Evolutionary conservation across 1,140 invertebrate genomes (phyloP).

Genomic region (Cotesia typhae): DNA sequence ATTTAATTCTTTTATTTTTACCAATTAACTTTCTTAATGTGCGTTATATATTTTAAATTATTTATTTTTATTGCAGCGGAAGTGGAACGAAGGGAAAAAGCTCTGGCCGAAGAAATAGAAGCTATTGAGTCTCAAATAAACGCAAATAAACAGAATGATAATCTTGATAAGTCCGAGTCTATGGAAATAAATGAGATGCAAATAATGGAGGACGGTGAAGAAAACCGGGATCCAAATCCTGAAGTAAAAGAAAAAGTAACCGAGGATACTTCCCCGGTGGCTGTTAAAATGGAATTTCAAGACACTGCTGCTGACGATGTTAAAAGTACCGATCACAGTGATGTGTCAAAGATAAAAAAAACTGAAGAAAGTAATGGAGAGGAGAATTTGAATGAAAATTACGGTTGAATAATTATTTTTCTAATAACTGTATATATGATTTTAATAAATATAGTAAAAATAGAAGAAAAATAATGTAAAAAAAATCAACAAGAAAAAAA

Average conservation of each 20-base stretch:
- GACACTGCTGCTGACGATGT: too few relatives aligned
- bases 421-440: too few relatives aligned
- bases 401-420: too few relatives aligned
- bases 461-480: too few relatives aligned
- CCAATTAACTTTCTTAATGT: slow-evolving; percentile 1
- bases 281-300: too few relatives aligned
- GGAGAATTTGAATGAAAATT: too few relatives aligned
- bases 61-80: slow-evolving; percentile 49
- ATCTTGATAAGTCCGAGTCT: slow-evolving; percentile 42
- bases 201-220: slow-evolving; percentile 53
- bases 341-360: too few relatives aligned
- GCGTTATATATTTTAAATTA: slow-evolving; percentile 25
- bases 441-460: too few relatives aligned
- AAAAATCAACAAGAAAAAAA: too few relatives aligned
- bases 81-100: slow-evolving; percentile 65
- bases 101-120: slow-evolving; percentile 63
- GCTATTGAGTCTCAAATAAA: slow-evolving; percentile 58
- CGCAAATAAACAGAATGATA: slow-evolving; percentile 53
- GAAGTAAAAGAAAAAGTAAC: slow-evolving; percentile 50
- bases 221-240: slow-evolving; percentile 63
- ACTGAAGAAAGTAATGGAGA: too few relatives aligned
- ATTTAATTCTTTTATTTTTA: slow-evolving; percentile 1
- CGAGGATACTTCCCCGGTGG: background rate
- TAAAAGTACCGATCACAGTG: too few relatives aligned
- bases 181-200: slow-evolving; percentile 41